phyloP scores from a whole-genome alignment of 2,113 vertebrate species.

The Pituophis catenifer region DNA sequence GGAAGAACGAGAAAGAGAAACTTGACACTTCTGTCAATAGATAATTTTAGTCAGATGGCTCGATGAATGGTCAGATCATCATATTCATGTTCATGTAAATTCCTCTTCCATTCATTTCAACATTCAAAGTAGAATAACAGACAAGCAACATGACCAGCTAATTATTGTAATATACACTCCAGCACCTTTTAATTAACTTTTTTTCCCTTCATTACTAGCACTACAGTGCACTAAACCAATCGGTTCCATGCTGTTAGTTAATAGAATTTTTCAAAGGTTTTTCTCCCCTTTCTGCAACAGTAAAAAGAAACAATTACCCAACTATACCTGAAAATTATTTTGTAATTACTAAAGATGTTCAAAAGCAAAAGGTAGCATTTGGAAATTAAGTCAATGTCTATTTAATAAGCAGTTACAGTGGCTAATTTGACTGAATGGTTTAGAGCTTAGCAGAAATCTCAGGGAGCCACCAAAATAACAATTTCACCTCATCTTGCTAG shows the following conservation, averaged over 20 bases:
- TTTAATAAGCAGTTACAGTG: constrained; percentile 26
- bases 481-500: constrained; percentile 12
- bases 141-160: background rate
- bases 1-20: background rate
- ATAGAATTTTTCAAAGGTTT: constrained; percentile 25
- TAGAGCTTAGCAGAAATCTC: constrained; percentile 3
- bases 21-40: background rate
- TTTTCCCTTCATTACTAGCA: background rate
- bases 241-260: constrained; percentile 16
- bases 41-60: background rate
- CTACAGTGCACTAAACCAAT: constrained; percentile 16
- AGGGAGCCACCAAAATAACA: background rate
- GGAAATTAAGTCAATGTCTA: constrained; percentile 31
- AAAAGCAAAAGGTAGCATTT: constrained; percentile 16
- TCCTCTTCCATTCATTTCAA: background rate
- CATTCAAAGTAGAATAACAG: background rate
- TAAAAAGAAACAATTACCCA: constrained; percentile 34
- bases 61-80: background rate
- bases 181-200: background rate
- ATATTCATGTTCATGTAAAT: background rate
- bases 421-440: constrained; percentile 23
- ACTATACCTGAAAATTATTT: constrained; percentile 4
- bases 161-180: background rate
- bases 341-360: constrained; percentile 29
- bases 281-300: background rate